Base-by-base conservation (phyloP, 2,888 invertebrate species). In the Chymomyza procnemis region DNA sequence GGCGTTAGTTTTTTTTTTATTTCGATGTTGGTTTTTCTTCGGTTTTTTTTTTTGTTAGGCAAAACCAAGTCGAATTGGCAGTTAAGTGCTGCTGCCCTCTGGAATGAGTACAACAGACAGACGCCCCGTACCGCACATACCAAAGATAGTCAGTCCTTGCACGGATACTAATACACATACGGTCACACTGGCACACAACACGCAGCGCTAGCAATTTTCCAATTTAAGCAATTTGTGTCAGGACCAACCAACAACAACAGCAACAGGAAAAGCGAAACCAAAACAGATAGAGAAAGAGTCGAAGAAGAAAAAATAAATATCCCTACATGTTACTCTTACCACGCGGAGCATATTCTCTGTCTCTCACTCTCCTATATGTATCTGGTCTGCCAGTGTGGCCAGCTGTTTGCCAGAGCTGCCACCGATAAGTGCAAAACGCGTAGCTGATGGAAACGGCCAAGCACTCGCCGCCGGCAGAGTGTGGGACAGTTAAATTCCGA, bases 121-220 rank as follows among this genome's bases (percentile, higher is more conserved):
- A 26, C 6, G 4, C 26, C 34, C 12, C 34, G 12, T 41, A 12
- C 21, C 19, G 9, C 54, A 54, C 54, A 34, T 12, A 34, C 12
- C 34, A 41, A 3, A 12, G 9, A 41, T 12, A 41, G 34, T 41
- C 12, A 54, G 54, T 8, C 54, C 19, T 55, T 21, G 8, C 19
- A 34, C 47, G 69, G 41, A 68, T 54, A 34, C 26, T 41, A 16
- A 46, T n/a, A 16, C 16, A 50, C 30, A 63, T 6, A 58, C 54
- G 21, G 55, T 52, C 46, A 52, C 56, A 50, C 52, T 3, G 14
- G 14, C 50, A 50, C 61, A 71, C 78, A 74, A 82, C 26, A 67
- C 76, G 83, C 81, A 85, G 73, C 67, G 79, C 81, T 73, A 84
- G 86, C 83, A 80, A 84, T 85, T 83, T 83, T 86, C 84, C 81